A percentile compares a stretch with the other conserved stretches of the same genome.
Conservation (phyloP, 1,140 invertebrate genomes). For the Hyposmocoma kahamanoa region DNA sequence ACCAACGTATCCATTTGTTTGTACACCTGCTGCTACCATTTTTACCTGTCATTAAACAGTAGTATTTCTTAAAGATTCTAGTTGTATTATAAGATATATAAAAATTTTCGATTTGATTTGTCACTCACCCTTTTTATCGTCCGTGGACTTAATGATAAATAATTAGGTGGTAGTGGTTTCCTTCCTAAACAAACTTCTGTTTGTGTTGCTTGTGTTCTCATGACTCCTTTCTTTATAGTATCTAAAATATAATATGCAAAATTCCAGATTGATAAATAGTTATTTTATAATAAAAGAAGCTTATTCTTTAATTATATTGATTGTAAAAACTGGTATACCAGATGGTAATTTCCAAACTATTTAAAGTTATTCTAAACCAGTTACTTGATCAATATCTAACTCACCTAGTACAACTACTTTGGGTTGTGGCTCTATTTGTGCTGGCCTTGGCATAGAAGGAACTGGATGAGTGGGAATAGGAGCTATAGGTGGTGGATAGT, state of each 20-base stretch:
- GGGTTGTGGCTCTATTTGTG: slow-evolving; percentile 42
- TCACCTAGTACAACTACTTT: slow-evolving; percentile 61
- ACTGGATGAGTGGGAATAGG: slow-evolving; percentile 30
- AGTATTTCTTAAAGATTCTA: too few species aligned
- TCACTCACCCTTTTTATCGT: slow-evolving; percentile 79
- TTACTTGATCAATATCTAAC: too few species aligned
- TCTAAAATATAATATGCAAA: too few species aligned
- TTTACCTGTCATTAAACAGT: too few species aligned
- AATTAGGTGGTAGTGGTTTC: slow-evolving; percentile 80
- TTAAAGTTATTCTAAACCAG: too few species aligned
- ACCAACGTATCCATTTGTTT: slow-evolving; percentile 85
- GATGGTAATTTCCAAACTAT: too few species aligned
- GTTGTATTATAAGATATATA: slow-evolving; percentile 13
- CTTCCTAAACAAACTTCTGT: slow-evolving; percentile 84
- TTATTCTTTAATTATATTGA: too few species aligned
- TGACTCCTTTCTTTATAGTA: slow-evolving; percentile 87
- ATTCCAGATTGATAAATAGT: too few species aligned
- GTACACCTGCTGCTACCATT: slow-evolving; percentile 91
- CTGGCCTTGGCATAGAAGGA: slow-evolving; percentile 26
- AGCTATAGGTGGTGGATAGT: slow-evolving; percentile 49
- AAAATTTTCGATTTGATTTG: too few species aligned
- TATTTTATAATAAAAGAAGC: too few species aligned
- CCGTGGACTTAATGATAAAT: slow-evolving; percentile 85
- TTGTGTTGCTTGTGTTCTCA: slow-evolving; percentile 95
- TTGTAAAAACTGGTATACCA: too few species aligned